Percentiles rank a stretch among this genome's conserved stretches.
Conservation (phyloP, 2,888 invertebrate species). For the Anticlea derivata region DNA sequence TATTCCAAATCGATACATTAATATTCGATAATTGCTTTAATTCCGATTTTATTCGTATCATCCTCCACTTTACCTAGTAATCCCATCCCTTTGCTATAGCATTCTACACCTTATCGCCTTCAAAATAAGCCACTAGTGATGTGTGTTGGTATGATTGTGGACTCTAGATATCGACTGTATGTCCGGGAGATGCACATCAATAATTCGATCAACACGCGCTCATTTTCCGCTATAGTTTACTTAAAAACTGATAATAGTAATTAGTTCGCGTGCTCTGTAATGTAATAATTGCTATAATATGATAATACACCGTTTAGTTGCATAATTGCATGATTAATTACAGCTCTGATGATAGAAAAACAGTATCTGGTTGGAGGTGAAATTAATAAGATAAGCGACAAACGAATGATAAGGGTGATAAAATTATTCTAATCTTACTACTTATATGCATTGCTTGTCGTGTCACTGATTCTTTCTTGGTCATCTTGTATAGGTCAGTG, state of each 20-base stretch:
- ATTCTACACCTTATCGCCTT: slow-evolving; percentile 38
- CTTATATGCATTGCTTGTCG: too few species aligned
- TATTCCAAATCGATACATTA: slow-evolving; percentile 38
- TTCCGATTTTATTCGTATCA: slow-evolving; percentile 58
- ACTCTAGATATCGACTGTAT: slow-evolving; percentile 46
- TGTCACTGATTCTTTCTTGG: too few species aligned
- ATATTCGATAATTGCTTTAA: slow-evolving; percentile 58
- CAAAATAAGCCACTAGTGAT: slow-evolving; percentile 22
- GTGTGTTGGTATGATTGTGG: slow-evolving; percentile 9
- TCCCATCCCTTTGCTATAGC: slow-evolving; percentile 4
- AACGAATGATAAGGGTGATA: too few species aligned
- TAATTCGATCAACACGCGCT: slow-evolving; percentile 70
- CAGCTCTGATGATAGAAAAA: not conserved
- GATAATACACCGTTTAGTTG: slow-evolving; percentile 14
- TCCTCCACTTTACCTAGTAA: slow-evolving; percentile 43
- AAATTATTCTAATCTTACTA: too few species aligned
- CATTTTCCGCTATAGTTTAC: slow-evolving; percentile 48
- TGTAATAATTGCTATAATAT: slow-evolving; percentile 17
- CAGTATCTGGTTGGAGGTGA: not conserved
- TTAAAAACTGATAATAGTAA: slow-evolving; percentile 31
- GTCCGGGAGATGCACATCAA: slow-evolving; percentile 75
- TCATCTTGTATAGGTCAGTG: too few species aligned
- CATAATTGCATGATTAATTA: slow-evolving; percentile 11
- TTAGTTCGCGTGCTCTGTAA: slow-evolving; percentile 23
- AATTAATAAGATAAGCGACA: too few species aligned